These are phyloP conservation scores for Platyscapa corneri DNA, from an alignment of 1,140 invertebrate species.

Conservation along the genomic window DNA sequence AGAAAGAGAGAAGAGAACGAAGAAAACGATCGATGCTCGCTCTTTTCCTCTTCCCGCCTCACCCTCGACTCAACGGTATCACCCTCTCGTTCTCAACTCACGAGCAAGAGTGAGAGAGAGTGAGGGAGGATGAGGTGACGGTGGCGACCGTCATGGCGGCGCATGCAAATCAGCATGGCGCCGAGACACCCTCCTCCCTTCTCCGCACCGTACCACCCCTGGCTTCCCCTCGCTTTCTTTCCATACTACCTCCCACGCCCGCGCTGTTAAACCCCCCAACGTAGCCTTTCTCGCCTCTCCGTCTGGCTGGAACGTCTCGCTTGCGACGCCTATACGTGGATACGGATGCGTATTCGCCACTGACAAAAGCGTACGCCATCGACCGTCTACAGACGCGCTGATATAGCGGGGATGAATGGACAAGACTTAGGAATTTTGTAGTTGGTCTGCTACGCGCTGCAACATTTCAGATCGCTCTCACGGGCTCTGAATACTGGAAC, in stretches of 20 bases:
- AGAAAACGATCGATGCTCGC: slow-evolving; percentile 71
- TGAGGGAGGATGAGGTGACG: slow-evolving; percentile 25
- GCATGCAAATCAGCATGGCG: slow-evolving; percentile 76
- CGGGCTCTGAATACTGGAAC: not conserved
- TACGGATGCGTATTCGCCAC: not conserved
- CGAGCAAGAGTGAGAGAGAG: not conserved
- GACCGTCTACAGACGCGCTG: slow-evolving; percentile 52
- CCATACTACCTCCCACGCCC: not conserved
- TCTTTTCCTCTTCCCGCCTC: slow-evolving; percentile 58
- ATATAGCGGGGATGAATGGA: slow-evolving; percentile 56
- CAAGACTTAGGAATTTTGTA: slow-evolving; percentile 66
- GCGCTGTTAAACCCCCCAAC: slow-evolving; percentile 38
- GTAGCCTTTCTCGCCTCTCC: not conserved
- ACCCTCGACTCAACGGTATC: slow-evolving; percentile 50
- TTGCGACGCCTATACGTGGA: not conserved
- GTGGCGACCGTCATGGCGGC: slow-evolving; percentile 72
- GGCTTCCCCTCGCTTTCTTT: slow-evolving; percentile 41
- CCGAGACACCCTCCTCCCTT: slow-evolving; percentile 68
- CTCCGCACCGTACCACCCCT: slow-evolving; percentile 51
- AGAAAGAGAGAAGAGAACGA: not conserved
- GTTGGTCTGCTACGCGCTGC: not conserved
- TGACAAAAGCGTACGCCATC: slow-evolving; percentile 25
- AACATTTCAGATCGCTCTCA: not conserved
- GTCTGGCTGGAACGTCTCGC: not conserved
- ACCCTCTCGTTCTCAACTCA: not conserved